These are phyloP conservation scores for Emydura subglobosa DNA, from an alignment of 2,113 vertebrate species.

Conservation along the genomic window DNA sequence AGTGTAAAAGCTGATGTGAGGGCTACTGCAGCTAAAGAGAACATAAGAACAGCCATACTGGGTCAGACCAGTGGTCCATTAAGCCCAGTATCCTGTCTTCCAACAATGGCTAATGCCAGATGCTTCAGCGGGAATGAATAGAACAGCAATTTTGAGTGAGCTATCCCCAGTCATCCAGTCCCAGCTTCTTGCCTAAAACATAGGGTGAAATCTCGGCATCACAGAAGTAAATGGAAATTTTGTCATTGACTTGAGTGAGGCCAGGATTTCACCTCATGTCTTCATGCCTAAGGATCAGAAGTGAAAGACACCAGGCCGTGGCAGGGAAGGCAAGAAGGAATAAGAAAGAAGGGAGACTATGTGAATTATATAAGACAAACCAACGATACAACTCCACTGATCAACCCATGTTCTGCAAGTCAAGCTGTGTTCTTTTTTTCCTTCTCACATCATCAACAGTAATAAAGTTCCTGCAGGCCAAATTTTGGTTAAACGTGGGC, in stretches of 20 bases:
- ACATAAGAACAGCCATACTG: not conserved
- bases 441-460: not conserved
- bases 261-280: not conserved
- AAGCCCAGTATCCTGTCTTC: not conserved
- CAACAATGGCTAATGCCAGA: not conserved
- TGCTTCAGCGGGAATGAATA: not conserved
- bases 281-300: not conserved
- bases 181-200: not conserved
- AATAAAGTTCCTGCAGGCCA: not conserved
- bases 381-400: not conserved
- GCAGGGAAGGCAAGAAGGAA: not conserved
- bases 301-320: not conserved
- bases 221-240: not conserved
- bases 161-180: not conserved
- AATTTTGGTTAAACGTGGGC: not conserved
- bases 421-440: not conserved
- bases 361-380: not conserved
- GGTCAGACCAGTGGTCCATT: not conserved
- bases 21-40: not conserved
- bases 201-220: not conserved
- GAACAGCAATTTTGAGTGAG: not conserved
- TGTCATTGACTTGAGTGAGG: not conserved
- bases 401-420: not conserved
- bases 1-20: not conserved
- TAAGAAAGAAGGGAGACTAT: not conserved